Base-by-base conservation (phyloP, 2,888 invertebrate species). In the Hemicrepidius hirtus region DNA sequence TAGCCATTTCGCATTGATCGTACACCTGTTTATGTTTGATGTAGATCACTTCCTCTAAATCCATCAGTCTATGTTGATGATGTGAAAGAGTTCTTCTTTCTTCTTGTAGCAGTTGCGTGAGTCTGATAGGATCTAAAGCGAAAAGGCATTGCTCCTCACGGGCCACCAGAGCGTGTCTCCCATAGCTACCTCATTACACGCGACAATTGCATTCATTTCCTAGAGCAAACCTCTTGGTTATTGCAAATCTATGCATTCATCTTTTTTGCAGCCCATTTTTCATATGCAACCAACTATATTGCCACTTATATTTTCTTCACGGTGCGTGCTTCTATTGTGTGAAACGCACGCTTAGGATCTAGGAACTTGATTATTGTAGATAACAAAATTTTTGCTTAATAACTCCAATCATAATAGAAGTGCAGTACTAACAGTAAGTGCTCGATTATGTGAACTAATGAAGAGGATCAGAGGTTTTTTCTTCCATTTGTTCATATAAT, bases 91-190 rank as follows among this genome's bases (percentile, higher is more conserved):
- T 7, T 53, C 60, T 69, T 66, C 44, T 50, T 50, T 64, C 60
- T 62, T 71, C 77, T 78, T 77, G 77, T 77, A 76, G 79, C 24
- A 63, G 68, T 73, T 81, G 82, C 81, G 81, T 82, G 77, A 73
- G 79, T 74, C 75, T 79, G 82, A 82, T 82, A 73, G 49, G 73
- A 82, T 82, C 81, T 79, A 72, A 78, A 80, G 64, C 77, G 72
- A 71, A 71, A 79, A 82, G 83, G 77, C 84, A 82, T 81, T 84
- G 84, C 83, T 83, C 83, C 83, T 82, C 82, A 81, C 82, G 80
- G 79, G 71, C 80, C 83, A 84, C 62, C 82, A 79, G 84, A 85
- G 83, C 84, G 82, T 83, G 82, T 84, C 84, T 84, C 84, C 84
- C 80, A 77, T 71, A 77, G 80, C 82, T 82, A 84, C 83, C 84